Base-by-base conservation (phyloP, 2,888 invertebrate genomes). In the Leptodirus hochenwartii region DNA sequence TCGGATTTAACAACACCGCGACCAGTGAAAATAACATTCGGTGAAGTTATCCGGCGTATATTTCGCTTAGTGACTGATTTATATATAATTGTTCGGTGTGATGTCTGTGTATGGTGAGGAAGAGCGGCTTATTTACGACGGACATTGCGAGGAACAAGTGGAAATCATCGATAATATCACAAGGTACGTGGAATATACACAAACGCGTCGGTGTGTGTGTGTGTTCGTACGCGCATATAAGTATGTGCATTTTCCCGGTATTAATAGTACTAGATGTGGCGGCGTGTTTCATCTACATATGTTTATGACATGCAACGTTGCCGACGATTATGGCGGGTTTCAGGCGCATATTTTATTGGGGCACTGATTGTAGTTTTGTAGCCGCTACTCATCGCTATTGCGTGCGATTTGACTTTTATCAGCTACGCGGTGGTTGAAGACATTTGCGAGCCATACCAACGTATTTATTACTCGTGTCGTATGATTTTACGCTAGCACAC, bases 71-170 rank as follows among this genome's bases (percentile, higher is more conserved):
- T 30, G 25, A 30, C 27, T 17, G 22, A 32, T 27, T 34, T 10
- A 9, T 24, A n/a, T 24, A 6, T 9, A 6, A 20, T 35, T 33
- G 33, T 23, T 23, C 34, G 26, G 41, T 43, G 49, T 43, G 57
- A 65, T 66, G 64, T 65, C 64, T 52, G 57, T 62, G 53, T 61
- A 61, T 54, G 55, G 50, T 44, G 52, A 50, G 45, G 56, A 55
- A 41, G 62, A 62, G 43, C 57, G 59, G 46, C 52, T 59, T 42
- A 54, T 61, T 49, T 54, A 60, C 48, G 58, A 64, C 41, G 61
- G 61, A 44, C 58, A 59, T 51, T 57, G 57, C 43, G 60, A 60
- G 47, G 61, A 62, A 43, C 59, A 55, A 44, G 58, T 59, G 43
- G 64, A 64, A 43, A 50, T 58, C 43, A 48, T 56, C 39, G 56